Percentiles rank a stretch among this genome's conserved stretches.
Conservation (phyloP, 2,888 invertebrate genomes). For the Cerceris rybyensis region DNA sequence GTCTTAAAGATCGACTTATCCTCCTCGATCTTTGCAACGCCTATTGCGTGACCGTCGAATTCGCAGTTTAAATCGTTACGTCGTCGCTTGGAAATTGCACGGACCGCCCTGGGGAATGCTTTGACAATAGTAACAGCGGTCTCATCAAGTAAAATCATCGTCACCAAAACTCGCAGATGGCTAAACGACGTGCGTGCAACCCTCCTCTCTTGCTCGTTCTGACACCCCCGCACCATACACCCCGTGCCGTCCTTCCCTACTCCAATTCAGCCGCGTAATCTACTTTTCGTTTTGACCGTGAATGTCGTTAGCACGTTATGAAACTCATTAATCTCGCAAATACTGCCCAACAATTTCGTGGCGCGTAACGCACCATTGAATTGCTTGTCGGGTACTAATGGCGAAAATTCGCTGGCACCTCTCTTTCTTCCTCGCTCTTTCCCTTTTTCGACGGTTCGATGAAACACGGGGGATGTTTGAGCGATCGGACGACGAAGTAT, state of each 20-base stretch:
- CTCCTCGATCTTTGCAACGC: slow-evolving; percentile 39
- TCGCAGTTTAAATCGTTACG: slow-evolving; percentile 71
- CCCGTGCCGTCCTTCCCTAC: slow-evolving; percentile 62
- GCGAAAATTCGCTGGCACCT: slow-evolving; percentile 62
- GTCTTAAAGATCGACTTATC: slow-evolving; percentile 35
- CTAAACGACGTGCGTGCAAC: slow-evolving; percentile 63
- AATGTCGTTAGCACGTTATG: slow-evolving; percentile 78
- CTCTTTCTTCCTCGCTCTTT: slow-evolving; percentile 39
- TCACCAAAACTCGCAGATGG: slow-evolving; percentile 77
- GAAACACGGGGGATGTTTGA: not conserved
- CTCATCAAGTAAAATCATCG: slow-evolving; percentile 78
- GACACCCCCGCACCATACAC: slow-evolving; percentile 38
- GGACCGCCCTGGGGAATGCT: slow-evolving; percentile 68
- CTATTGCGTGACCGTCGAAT: slow-evolving; percentile 33
- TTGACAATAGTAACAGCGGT: slow-evolving; percentile 72
- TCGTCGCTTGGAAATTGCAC: slow-evolving; percentile 65
- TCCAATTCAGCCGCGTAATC: slow-evolving; percentile 74
- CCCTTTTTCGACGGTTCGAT: slow-evolving; percentile 16
- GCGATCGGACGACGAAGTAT: not conserved
- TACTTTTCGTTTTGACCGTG: slow-evolving; percentile 76
- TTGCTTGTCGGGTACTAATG: slow-evolving; percentile 61
- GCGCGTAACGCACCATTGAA: slow-evolving; percentile 68
- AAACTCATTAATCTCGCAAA: slow-evolving; percentile 77
- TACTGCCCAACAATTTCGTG: slow-evolving; percentile 68
- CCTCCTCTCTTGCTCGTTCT: slow-evolving; percentile 32